Percentiles rank a stretch among this genome's conserved stretches.
Evolutionary conservation across 2,888 invertebrate genomes (phyloP).

Genomic region (Pimpla rufipes): DNA sequence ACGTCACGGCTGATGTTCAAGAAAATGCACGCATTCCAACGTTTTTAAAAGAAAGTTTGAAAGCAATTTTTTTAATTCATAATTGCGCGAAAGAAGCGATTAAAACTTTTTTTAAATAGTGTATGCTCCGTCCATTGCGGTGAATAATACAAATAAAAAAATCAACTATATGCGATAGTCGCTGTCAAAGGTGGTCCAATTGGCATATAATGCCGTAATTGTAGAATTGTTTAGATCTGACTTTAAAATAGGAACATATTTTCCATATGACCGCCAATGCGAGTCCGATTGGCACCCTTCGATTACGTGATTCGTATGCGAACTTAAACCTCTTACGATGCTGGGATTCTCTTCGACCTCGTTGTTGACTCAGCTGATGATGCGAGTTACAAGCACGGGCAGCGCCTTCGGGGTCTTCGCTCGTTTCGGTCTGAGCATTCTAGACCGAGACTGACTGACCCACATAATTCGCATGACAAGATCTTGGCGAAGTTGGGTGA

Average conservation of each 20-base stretch:
- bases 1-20: too few relatives aligned
- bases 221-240: not conserved
- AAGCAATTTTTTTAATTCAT: too few relatives aligned
- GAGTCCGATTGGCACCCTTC: constrained; percentile 30
- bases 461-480: constrained; percentile 18
- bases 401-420: constrained; percentile 56
- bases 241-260: not conserved
- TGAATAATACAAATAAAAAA: too few relatives aligned
- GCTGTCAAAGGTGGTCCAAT: not conserved
- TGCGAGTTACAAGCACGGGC: constrained; percentile 45
- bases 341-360: constrained; percentile 67
- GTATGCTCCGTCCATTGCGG: too few relatives aligned
- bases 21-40: too few relatives aligned
- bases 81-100: too few relatives aligned
- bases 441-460: constrained; percentile 39
- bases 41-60: too few relatives aligned
- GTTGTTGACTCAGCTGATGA: constrained; percentile 50
- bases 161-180: too few relatives aligned
- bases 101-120: too few relatives aligned
- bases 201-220: not conserved
- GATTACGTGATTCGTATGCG: constrained; percentile 58
- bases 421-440: constrained; percentile 46
- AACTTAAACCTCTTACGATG: constrained; percentile 67
- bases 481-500: constrained; percentile 9
- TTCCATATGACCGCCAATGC: not conserved